Conservation (phyloP, 2,888 invertebrate genomes). For the Nephrotoma flavescens region DNA sequence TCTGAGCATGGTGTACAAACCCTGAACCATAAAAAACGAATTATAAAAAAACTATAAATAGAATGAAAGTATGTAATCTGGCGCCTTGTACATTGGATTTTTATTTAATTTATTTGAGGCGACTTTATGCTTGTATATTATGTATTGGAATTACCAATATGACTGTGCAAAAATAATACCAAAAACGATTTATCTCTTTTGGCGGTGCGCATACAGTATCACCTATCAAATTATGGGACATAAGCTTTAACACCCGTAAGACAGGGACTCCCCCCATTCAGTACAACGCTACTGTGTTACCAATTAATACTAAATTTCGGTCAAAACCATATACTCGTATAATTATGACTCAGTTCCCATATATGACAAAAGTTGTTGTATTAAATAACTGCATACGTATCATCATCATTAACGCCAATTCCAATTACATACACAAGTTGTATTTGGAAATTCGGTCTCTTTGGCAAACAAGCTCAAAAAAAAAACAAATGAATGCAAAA, state of each 20-base stretch:
- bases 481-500: neutral
- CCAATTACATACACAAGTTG: neutral
- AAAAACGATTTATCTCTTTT: neutral
- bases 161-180: neutral
- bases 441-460: neutral
- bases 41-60: neutral
- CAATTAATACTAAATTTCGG: neutral
- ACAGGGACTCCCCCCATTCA: neutral
- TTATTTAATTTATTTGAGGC: neutral
- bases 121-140: neutral
- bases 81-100: neutral
- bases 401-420: neutral
- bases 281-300: neutral
- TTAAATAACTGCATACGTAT: neutral
- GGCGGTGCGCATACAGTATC: neutral
- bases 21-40: neutral
- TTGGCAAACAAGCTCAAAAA: neutral
- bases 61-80: neutral
- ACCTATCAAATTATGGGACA: neutral
- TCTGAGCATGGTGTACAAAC: neutral
- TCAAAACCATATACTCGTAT: neutral
- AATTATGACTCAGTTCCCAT: neutral
- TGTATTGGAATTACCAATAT: neutral
- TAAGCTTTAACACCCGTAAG: no score
- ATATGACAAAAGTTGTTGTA: neutral